A percentile compares a stretch with the other conserved stretches of the same genome.
Conservation (phyloP, 2,888 invertebrate genomes). For the Drosophila prolongata region DNA sequence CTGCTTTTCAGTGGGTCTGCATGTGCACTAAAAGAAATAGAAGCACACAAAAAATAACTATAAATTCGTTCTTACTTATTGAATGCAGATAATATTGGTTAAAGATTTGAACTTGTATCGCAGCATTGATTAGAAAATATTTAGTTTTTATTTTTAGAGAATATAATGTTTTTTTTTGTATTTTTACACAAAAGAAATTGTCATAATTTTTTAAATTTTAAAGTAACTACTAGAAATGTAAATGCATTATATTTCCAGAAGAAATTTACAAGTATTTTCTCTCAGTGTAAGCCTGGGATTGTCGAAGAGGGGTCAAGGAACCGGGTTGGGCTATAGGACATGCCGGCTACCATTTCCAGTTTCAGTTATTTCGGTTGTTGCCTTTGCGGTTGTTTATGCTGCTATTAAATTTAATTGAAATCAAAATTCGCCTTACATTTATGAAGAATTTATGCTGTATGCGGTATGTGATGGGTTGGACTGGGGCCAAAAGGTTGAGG, state of each 20-base stretch:
- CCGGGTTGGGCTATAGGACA: conserved; percentile 43
- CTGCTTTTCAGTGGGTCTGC: conserved; percentile 17
- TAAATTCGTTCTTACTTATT: too few species aligned
- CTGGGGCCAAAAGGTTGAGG: conserved; percentile 41
- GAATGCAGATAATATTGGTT: too few species aligned
- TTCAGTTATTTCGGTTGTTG: conserved; percentile 40
- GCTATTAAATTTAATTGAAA: conserved; percentile 80
- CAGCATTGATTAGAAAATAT: too few species aligned
- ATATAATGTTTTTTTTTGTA: too few species aligned
- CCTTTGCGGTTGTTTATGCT: conserved; percentile 61
- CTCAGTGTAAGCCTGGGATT: conserved; percentile 3
- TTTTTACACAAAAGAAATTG: too few species aligned
- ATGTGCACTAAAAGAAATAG: conserved; percentile 3
- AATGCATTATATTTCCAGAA: too few species aligned
- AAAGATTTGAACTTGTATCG: too few species aligned
- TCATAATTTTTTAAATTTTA: too few species aligned
- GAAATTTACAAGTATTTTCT: not conserved
- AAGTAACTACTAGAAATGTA: too few species aligned
- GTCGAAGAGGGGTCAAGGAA: conserved; percentile 68
- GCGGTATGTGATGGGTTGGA: conserved; percentile 32
- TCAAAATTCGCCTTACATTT: conserved; percentile 62
- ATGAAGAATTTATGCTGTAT: conserved; percentile 34
- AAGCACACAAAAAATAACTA: not conserved
- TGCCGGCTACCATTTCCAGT: conserved; percentile 37
- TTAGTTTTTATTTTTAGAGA: too few species aligned